Evolutionary conservation across 2,888 invertebrate genomes (phyloP), one percentile per base, ranked within the genome.

Genomic region (Apantesis nais): DNA sequence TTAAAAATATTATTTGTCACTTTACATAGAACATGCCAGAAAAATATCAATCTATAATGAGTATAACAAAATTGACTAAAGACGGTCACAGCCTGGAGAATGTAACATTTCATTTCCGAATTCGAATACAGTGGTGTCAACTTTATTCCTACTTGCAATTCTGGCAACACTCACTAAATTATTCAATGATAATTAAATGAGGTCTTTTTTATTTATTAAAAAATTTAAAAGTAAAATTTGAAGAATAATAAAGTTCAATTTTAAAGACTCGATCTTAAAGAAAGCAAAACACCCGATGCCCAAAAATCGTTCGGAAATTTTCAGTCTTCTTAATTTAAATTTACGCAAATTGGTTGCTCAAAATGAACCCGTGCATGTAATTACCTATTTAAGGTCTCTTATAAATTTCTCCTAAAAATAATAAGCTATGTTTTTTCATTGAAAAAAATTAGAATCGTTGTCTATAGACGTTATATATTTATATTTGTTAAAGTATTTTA

Each of bases 311-410:
- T 58, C 64, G 14, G 29, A 16, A 44, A 64, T 22, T 31, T 22
- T 14, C 29, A 63, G 25, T 48, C 1, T 65, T 34, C n/a, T 22
- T 55, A 39, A 37, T 55, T 55, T 39, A 66, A 55, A 39, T 65
- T 69, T 61, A 65, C 60, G 25, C 25, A 69, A 65, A 34, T 68
- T 61, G 63, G 65, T 63, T 39, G 77, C 61, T 52, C 71, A 73
- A 78, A 78, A 79, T 66, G 62, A 73, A 67, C 52, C 67, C 64
- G 76, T 65, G 70, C 79, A 73, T 76, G 71, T 79, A 76, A 81
- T 81, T 74, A 78, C 79, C 62, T 69, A 72, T 76, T 76, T 60
- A 68, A 67, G 64, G 66, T 48, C 62, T 29, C 62, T 62, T 66
- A 68, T 74, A 67, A 78, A 74, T 80, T 75, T 62, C 68, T 67